Evolutionary conservation across 2,888 invertebrate genomes (phyloP), one percentile per base, ranked within the genome.

Genomic region (Villa cingulata): DNA sequence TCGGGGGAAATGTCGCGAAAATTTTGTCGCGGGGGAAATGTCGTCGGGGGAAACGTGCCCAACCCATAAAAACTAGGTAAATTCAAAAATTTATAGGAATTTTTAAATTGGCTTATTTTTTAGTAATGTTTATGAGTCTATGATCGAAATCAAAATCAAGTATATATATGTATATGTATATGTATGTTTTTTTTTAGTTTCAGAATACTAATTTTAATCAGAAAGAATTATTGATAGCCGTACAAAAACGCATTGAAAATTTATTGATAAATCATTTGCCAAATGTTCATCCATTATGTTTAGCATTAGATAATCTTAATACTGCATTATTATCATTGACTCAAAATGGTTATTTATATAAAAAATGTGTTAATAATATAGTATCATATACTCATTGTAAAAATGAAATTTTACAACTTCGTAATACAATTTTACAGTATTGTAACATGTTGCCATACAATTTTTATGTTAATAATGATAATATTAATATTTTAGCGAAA

Each of bases 241-340:
- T 75, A 2, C 86, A 86, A 60, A 71, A 73, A 58, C 65, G 71
- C 17, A 70, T 77, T 23, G 85, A 84, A 63, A 59, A 61, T 18
- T 58, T 70, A 36, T 60, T 78, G 4, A 61, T 62, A 19, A 58
- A 64, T 34, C 61, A 61, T 46, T 56, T 59, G 15, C 61, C 63
- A 46, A 59, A 62, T 45, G 70, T 74, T 14, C 84, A 85, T 69
- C 84, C 86, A 0, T 85, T 84, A 67, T 78, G 80, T 55, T 72
- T 88, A 49, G 82, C 83, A 37, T 70, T 87, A 54, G 86, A 87
- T 54, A 72, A 75, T 46, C 68, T 74, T 42, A 70, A 66, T 34
- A 74, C 75, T 64, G 78, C 78, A 53, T 59, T 81, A 42, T 70
- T 68, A 40, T 76, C 77, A 2, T 70, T 81, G 1, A 62, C 65